Conservation (phyloP, 2,797 vertebrate genomes). For the Galagoides demidoff region DNA sequence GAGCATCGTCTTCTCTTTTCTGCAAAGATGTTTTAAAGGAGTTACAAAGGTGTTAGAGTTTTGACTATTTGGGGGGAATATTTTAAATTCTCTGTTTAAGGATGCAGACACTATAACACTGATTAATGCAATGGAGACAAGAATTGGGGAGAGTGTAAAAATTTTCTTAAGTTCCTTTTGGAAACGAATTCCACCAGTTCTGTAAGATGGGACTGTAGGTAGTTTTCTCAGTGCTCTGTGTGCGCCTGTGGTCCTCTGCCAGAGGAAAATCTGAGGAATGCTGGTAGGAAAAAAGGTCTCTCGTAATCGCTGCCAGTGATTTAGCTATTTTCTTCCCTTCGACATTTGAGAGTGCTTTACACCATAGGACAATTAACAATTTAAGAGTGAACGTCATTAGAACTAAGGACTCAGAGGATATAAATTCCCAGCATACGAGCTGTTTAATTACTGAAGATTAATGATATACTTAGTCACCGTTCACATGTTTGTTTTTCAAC, state of each 20-base stretch:
- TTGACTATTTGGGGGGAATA: neutral
- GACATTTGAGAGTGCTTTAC: neutral
- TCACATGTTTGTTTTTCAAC: neutral
- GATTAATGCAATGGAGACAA: neutral
- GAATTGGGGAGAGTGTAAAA: neutral
- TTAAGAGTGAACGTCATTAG: neutral
- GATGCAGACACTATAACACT: neutral
- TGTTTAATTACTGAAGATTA: neutral
- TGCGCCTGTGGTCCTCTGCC: neutral
- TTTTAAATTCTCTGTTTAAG: neutral
- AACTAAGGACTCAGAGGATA: neutral
- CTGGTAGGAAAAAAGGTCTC: neutral
- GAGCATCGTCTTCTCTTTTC: neutral
- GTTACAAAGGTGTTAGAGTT: neutral
- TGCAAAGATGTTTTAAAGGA: neutral
- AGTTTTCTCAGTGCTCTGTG: neutral
- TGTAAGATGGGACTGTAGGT: neutral
- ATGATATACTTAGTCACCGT: neutral
- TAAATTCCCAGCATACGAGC: neutral
- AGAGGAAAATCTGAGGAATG: neutral
- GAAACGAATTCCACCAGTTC: neutral
- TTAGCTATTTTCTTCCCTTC: neutral
- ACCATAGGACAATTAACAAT: neutral
- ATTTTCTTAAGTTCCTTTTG: neutral
- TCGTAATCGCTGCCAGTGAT: neutral